These are phyloP conservation scores for Papilio protenor DNA, from an alignment of 2,888 invertebrate genomes.

Conservation along the genomic window DNA sequence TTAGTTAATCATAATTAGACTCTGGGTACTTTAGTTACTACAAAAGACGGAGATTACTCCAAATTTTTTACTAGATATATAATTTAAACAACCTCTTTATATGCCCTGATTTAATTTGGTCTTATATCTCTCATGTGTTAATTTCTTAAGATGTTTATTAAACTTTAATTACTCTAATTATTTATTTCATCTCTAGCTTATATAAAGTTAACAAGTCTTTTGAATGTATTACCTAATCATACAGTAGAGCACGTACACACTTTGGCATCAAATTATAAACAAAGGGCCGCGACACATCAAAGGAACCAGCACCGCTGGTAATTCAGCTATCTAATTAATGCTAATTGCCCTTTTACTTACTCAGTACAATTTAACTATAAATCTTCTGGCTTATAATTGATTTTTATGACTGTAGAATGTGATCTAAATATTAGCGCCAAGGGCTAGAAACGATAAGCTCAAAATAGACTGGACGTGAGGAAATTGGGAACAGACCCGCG, in stretches of 20 bases:
- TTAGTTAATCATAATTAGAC: too few species aligned
- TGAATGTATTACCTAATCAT: not conserved
- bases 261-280: conserved; percentile 17
- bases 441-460: too few species aligned
- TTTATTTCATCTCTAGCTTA: not conserved
- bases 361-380: conserved; percentile 2
- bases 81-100: too few species aligned
- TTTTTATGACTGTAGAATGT: not conserved
- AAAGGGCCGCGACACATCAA: conserved; percentile 2
- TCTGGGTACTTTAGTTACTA: too few species aligned
- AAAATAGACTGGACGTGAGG: too few species aligned
- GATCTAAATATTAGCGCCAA: not conserved
- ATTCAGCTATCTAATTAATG: conserved; percentile 6
- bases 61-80: too few species aligned
- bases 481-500: too few species aligned
- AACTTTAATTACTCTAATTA: not conserved
- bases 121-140: not conserved
- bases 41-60: too few species aligned
- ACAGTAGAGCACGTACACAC: not conserved
- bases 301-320: not conserved
- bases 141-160: not conserved
- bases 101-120: not conserved
- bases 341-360: not conserved
- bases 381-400: not conserved
- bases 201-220: conserved; percentile 3